These are phyloP conservation scores for Cataglyphis rosenhaueri DNA, from an alignment of 2,888 invertebrate species.

Conservation along the genomic window DNA sequence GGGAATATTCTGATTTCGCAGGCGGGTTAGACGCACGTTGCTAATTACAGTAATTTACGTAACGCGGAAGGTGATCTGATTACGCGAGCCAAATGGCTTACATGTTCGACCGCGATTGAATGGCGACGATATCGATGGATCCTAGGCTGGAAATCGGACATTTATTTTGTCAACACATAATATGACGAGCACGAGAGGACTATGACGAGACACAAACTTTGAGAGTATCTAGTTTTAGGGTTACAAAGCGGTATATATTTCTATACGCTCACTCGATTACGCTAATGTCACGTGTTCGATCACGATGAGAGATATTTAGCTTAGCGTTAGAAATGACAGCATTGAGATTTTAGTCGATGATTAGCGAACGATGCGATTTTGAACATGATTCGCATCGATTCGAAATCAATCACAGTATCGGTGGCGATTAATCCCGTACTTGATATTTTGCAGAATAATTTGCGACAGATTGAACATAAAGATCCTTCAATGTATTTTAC, in stretches of 20 bases:
- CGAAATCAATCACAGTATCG: neutral
- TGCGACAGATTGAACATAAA: slow-evolving; percentile 12
- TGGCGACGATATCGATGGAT: slow-evolving; percentile 27
- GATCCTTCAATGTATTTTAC: neutral
- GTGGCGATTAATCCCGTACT: slow-evolving; percentile 22
- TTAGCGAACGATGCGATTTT: slow-evolving; percentile 31
- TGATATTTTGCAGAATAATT: slow-evolving; percentile 26
- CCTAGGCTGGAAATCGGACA: slow-evolving; percentile 65
- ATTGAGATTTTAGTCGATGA: slow-evolving; percentile 33
- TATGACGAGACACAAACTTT: slow-evolving; percentile 12
- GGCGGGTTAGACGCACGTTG: slow-evolving; percentile 38
- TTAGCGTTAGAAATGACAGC: slow-evolving; percentile 34
- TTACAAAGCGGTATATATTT: slow-evolving; percentile 51
- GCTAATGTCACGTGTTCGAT: slow-evolving; percentile 47
- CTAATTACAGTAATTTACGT: slow-evolving; percentile 53
- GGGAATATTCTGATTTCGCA: slow-evolving; percentile 52
- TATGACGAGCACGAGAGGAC: neutral
- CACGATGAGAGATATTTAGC: slow-evolving; percentile 36
- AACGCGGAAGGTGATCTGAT: slow-evolving; percentile 48
- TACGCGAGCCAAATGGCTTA: slow-evolving; percentile 42
- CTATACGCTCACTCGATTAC: slow-evolving; percentile 36
- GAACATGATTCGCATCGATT: neutral
- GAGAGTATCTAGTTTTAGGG: slow-evolving; percentile 24
- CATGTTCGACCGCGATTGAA: slow-evolving; percentile 36
- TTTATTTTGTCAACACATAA: slow-evolving; percentile 1